Conservation (phyloP, 2,888 invertebrate species). For the Lamellibrachia satsuma region DNA sequence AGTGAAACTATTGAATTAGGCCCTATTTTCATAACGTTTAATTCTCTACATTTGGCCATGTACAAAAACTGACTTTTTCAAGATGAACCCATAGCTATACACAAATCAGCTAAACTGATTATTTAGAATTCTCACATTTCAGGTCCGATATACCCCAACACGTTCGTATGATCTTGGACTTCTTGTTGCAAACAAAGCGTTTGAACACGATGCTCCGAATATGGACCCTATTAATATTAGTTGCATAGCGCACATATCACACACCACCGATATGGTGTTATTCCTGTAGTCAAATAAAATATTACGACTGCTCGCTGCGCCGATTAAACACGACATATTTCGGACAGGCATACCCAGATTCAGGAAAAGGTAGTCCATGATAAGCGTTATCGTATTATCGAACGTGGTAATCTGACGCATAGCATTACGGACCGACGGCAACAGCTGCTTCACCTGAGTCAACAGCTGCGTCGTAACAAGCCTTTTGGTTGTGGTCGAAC, state of each 20-base stretch:
- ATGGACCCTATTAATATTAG: not conserved
- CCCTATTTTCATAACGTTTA: too few species aligned
- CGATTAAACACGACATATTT: not conserved
- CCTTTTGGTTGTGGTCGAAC: not conserved
- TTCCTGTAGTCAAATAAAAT: not conserved
- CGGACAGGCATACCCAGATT: not conserved
- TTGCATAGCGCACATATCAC: not conserved
- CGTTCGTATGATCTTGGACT: not conserved
- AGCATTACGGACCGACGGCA: not conserved
- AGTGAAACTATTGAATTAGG: too few species aligned
- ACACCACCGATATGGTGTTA: not conserved
- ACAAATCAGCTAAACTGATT: not conserved
- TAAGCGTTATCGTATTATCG: not conserved
- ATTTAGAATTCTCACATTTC: not conserved
- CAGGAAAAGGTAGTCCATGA: not conserved
- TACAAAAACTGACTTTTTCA: too few species aligned
- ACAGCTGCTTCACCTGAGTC: not conserved
- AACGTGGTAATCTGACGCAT: not conserved
- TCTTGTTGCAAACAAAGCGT: not conserved
- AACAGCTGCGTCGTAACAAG: not conserved
- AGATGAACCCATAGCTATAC: too few species aligned
- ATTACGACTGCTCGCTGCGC: not conserved
- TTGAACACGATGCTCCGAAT: not conserved
- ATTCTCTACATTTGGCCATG: too few species aligned
- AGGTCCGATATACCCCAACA: not conserved